These are phyloP conservation scores for Stictonetta naevosa DNA, from an alignment of 2,113 vertebrate genomes.

Conservation along the genomic window DNA sequence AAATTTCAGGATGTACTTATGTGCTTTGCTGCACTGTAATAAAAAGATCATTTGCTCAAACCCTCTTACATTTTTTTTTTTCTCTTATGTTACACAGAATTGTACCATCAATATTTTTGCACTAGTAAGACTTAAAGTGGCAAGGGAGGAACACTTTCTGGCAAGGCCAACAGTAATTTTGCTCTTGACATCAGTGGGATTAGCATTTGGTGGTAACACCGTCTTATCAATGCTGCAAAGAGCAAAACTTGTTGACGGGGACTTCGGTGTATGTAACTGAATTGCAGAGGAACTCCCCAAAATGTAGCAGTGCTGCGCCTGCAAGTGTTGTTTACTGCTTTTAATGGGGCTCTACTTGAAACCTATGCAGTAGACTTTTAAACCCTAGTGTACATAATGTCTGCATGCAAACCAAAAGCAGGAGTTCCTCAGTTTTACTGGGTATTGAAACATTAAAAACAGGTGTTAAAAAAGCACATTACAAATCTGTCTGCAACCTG, in stretches of 20 bases:
- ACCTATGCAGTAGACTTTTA: background rate
- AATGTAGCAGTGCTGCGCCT: rapidly evolving
- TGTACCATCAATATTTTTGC: background rate
- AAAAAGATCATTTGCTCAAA: background rate
- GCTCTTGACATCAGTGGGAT: background rate
- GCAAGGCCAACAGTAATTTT: background rate
- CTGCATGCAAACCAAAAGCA: slow-evolving; percentile 42
- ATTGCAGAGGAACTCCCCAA: background rate
- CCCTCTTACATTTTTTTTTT: background rate
- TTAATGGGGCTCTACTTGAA: background rate
- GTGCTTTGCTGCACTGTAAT: background rate
- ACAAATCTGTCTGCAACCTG: slow-evolving; percentile 8
- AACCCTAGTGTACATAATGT: background rate
- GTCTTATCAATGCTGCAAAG: background rate
- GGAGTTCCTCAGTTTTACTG: background rate
- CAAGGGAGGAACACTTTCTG: background rate
- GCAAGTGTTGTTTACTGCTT: background rate
- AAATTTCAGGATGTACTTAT: background rate
- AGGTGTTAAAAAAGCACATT: slow-evolving; percentile 44
- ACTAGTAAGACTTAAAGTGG: background rate
- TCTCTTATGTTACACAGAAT: background rate
- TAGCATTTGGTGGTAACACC: background rate
- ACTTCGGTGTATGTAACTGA: background rate
- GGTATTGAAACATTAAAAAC: slow-evolving; percentile 34
- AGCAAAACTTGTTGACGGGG: background rate